Conservation (phyloP, 2,888 invertebrate genomes). For the Erebia aethiops region DNA sequence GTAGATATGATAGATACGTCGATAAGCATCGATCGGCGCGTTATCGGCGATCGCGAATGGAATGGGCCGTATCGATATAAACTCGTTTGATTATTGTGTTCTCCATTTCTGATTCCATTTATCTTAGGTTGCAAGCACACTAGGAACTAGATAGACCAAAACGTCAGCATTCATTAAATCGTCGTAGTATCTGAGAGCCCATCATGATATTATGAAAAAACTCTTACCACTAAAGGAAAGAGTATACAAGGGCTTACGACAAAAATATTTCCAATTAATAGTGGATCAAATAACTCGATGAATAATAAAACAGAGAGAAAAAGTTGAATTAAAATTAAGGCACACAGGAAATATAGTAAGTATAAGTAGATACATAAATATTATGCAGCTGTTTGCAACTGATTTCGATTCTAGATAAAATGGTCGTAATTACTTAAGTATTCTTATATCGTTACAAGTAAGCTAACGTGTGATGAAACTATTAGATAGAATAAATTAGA, state of each 20-base stretch:
- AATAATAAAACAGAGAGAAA: too few species aligned
- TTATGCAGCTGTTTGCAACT: constrained; percentile 9
- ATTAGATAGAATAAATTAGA: constrained; percentile 25
- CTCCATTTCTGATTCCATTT: neutral
- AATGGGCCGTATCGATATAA: neutral
- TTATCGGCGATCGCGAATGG: neutral
- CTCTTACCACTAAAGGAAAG: too few species aligned
- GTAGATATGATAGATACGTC: neutral
- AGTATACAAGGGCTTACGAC: too few species aligned
- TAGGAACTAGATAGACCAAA: too few species aligned
- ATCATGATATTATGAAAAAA: too few species aligned
- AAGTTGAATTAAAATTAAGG: too few species aligned
- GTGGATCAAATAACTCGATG: too few species aligned
- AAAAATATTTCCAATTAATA: too few species aligned
- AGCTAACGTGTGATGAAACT: constrained; percentile 18
- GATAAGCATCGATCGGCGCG: constrained; percentile 3
- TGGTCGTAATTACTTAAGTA: constrained; percentile 23
- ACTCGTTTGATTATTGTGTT: constrained; percentile 6
- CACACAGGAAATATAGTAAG: too few species aligned
- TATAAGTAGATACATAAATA: neutral
- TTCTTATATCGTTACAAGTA: constrained; percentile 17
- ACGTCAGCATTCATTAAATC: too few species aligned
- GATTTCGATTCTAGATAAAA: constrained; percentile 23
- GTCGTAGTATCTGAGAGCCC: too few species aligned
- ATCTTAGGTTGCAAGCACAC: neutral